phyloP scores from a whole-genome alignment of 2,888 invertebrate species.

The Ligdia adustata region DNA sequence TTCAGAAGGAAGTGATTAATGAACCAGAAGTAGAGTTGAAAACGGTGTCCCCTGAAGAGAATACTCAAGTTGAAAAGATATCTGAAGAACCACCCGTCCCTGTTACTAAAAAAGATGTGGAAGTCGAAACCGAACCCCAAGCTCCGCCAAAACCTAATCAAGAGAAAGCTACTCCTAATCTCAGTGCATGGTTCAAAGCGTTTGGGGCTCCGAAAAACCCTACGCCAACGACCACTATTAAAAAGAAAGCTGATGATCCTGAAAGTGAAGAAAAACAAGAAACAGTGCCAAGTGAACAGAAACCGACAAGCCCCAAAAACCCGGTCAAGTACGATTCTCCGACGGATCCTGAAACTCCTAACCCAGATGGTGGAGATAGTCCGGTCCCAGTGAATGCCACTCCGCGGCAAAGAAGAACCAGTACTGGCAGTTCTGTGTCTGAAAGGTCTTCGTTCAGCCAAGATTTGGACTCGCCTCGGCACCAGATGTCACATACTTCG shows the following conservation, averaged over 20 bases:
- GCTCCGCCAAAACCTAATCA: slow-evolving; percentile 74
- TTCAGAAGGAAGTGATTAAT: slow-evolving; percentile 20
- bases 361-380: slow-evolving; percentile 74
- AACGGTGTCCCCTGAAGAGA: slow-evolving; percentile 27
- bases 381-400: slow-evolving; percentile 61
- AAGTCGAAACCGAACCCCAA: slow-evolving; percentile 70
- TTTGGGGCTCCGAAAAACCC: slow-evolving; percentile 93
- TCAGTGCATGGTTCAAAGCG: slow-evolving; percentile 96
- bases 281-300: slow-evolving; percentile 51
- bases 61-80: slow-evolving; percentile 40
- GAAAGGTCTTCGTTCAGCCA: slow-evolving; percentile 92
- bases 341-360: slow-evolving; percentile 64
- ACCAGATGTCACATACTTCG: slow-evolving; percentile 89
- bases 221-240: slow-evolving; percentile 65
- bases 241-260: slow-evolving; percentile 83
- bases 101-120: slow-evolving; percentile 65
- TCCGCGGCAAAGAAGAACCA: slow-evolving; percentile 87
- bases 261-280: slow-evolving; percentile 75
- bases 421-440: slow-evolving; percentile 91
- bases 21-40: slow-evolving; percentile 40
- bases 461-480: slow-evolving; percentile 89
- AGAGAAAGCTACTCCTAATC: slow-evolving; percentile 91
- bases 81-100: slow-evolving; percentile 49
- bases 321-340: slow-evolving; percentile 69
- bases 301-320: slow-evolving; percentile 63